These are phyloP conservation scores for Sylvilagus floridanus DNA, from an alignment of 2,797 vertebrate species.

Conservation along the genomic window DNA sequence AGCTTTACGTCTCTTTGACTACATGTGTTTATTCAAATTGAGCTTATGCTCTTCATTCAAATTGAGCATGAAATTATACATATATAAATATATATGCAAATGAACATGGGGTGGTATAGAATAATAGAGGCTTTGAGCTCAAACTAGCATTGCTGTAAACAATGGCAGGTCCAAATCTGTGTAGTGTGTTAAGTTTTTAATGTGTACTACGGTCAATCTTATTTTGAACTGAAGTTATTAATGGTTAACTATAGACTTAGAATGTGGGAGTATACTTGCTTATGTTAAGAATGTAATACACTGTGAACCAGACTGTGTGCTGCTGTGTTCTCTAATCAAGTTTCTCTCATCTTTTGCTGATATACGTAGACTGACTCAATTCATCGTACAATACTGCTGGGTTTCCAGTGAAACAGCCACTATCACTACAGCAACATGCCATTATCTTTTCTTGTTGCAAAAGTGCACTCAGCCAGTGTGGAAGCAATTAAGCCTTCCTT, in stretches of 20 bases:
- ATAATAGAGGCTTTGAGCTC: background rate
- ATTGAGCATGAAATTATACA: background rate
- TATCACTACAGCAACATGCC: background rate
- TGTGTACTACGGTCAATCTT: background rate
- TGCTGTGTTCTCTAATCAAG: background rate
- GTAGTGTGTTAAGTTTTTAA: background rate
- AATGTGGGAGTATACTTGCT: background rate
- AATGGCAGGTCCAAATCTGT: constrained; percentile 8
- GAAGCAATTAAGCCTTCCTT: constrained; percentile 42
- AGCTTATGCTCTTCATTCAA: constrained; percentile 49
- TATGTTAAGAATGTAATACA: background rate
- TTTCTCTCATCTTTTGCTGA: background rate
- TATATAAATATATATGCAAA: background rate
- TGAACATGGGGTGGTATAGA: background rate
- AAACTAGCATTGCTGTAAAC: constrained; percentile 1
- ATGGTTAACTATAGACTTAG: background rate
- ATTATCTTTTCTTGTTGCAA: constrained; percentile 1
- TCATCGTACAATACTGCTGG: constrained; percentile 38
- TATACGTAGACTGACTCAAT: constrained; percentile 31
- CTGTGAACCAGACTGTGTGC: background rate
- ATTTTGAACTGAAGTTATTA: background rate
- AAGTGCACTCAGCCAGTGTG: constrained; percentile 47
- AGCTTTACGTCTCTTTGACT: constrained; percentile 33
- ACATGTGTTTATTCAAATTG: constrained; percentile 30
- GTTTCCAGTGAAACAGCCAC: constrained; percentile 61